Conservation (phyloP, 1,140 invertebrate genomes). For the Homarus americanus region DNA sequence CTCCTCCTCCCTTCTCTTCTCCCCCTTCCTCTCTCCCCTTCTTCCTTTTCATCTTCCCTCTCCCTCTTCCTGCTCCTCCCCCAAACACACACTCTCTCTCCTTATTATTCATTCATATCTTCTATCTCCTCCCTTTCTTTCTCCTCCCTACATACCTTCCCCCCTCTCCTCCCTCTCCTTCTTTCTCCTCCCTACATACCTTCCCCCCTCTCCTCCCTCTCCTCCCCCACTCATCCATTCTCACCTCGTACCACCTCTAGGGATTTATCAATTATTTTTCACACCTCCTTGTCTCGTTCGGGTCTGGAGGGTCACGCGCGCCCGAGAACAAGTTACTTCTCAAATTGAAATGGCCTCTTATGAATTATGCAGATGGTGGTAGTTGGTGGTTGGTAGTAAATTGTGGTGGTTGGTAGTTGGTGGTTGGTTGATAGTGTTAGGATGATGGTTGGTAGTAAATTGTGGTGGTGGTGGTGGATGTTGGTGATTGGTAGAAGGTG, state of each 20-base stretch:
- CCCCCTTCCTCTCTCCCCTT: no score
- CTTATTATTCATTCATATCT: neutral
- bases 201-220: neutral
- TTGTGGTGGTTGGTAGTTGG: neutral
- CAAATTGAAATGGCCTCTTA: slow-evolving; percentile 51
- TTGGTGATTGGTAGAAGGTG: neutral
- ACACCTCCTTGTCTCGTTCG: neutral
- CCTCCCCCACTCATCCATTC: neutral
- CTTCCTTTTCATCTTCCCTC: neutral
- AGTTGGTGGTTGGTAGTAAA: neutral
- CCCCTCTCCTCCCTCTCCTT: neutral
- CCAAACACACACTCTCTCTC: slow-evolving; percentile 5
- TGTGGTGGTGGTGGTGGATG: neutral
- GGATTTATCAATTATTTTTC: neutral
- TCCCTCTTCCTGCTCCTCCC: neutral
- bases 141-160: neutral
- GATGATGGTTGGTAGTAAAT: neutral
- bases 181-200: slow-evolving; percentile 10
- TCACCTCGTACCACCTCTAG: neutral
- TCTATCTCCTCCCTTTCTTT: no score
- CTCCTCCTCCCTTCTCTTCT: no score
- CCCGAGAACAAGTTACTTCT: slow-evolving; percentile 19
- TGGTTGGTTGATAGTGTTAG: neutral
- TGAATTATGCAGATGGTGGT: slow-evolving; percentile 54
- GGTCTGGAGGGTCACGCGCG: neutral